Base-by-base conservation (phyloP, 2,888 invertebrate species). In the Scaptomyza reducta region DNA sequence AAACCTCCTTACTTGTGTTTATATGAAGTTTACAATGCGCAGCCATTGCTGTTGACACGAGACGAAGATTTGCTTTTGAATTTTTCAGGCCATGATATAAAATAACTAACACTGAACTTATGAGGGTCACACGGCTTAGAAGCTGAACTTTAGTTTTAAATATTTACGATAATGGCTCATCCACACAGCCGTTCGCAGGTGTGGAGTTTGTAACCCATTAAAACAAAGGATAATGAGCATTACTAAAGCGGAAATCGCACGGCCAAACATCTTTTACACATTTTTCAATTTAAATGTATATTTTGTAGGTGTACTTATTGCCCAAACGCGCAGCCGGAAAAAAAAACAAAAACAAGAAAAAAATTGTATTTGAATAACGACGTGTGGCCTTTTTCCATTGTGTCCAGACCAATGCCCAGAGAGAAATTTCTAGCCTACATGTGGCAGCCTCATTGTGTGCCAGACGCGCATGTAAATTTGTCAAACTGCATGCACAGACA, bases 341-440 rank as follows among this genome's bases (percentile, higher is more conserved):
- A 11, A 61, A 44, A 25, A 56, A 41, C 33, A 46, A 13, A 16
- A 11, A 31, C 3, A 27, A 16, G n/a, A 35, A 57, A 63, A 54
- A 67, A 63, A 79, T 72, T 0, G 33, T 88, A 83, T 85, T 85
- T 88, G 69, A 83, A 88, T 88, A 88, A 74, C 87, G 84, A 78
- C 77, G 88, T 74, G 83, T 81, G 88, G 64, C 78, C 79, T 76
- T 70, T 84, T 85, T 73, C 70, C 69, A 68, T 57, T 45, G 45
- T 42, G 14, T 38, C 14, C 14, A 14, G 7, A 14, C 16, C 33
- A 49, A 10, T 42, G 61, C 33, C 54, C 42, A 29, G 71, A 14
- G 51, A 33, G 66, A 57, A 69, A 59, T 62, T 22, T 22, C 5
- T 5, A 22, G 3, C 54, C 72, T 63, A 66, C 62, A 72, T 72